A percentile compares a stretch with the other conserved stretches of the same genome.
Conservation (phyloP, 1,140 invertebrate species). For the Vanessa atalanta region DNA sequence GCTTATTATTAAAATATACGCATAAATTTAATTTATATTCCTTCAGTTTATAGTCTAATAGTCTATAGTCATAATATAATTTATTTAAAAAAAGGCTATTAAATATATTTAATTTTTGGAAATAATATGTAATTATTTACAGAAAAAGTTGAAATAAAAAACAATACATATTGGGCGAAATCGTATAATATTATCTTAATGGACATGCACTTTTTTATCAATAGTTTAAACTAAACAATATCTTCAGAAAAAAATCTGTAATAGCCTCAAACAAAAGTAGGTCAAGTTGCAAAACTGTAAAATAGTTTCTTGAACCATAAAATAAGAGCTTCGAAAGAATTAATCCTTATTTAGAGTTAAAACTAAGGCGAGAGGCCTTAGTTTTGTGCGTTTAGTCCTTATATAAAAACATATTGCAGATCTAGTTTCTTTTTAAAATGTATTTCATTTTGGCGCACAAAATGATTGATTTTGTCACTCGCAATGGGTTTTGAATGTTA, state of each 20-base stretch:
- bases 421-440: background rate
- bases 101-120: too few species aligned
- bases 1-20: too few species aligned
- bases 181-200: background rate
- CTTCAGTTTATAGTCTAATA: too few species aligned
- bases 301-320: background rate
- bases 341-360: background rate
- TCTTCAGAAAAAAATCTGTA: background rate
- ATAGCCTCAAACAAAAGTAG: conserved; percentile 5
- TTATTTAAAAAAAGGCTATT: too few species aligned
- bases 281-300: background rate
- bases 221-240: conserved; percentile 1
- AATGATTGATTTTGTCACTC: too few species aligned
- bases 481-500: too few species aligned
- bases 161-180: background rate
- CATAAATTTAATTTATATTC: too few species aligned
- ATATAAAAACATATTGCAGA: background rate
- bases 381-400: background rate
- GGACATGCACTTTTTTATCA: background rate
- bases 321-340: conserved; percentile 2
- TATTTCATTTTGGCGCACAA: too few species aligned
- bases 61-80: too few species aligned
- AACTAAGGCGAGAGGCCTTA: background rate
- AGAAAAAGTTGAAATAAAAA: too few species aligned
- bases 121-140: too few species aligned